Evolutionary conservation across 2,113 vertebrate species (phyloP), one percentile per base, ranked within the genome.

Genomic region (Numida meleagris): DNA sequence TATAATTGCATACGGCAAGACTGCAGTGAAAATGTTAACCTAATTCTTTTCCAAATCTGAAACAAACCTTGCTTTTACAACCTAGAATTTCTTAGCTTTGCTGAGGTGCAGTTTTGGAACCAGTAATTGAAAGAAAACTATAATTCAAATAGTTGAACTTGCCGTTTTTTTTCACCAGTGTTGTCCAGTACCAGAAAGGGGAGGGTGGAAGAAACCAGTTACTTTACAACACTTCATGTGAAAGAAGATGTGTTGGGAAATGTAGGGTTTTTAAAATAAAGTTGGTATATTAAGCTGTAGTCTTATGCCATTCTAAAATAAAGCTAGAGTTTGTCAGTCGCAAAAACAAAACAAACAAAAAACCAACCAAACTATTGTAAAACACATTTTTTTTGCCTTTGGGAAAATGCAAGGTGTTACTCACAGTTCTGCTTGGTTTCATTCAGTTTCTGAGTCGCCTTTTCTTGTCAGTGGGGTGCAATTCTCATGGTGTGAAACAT

Each of bases 381-480:
- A 86, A 6, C 59, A 63, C 27, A 36, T 70, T 94, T 33, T 33
- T 55, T 36, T 81, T 63, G 50, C 65, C 17, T 89, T 90, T 80
- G 20, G 87, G 75, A 76, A 95, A 95, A 88, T 63, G 68, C 42
- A 62, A 23, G 58, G 46, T 82, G 90, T 83, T 94, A 34, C 73
- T 93, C 51, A 33, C 61, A 84, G 85, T 79, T 90, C 80, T 95
- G 66, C 89, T 92, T 80, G 77, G 72, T 92, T 92, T 90, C 62
- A 51, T 93, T 91, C 76, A 80, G 59, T 65, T 74, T 83, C 81
- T 48, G 68, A 92, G 75, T 58, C 83, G 43, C 46, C 75, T 92
- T 95, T 93, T 89, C 86, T 86, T 23, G 6, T 66, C 72, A 86
- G 42, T 58, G 65, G 83, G 83, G 38, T 88, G 70, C 87, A 62